Evolutionary conservation across 2,888 invertebrate genomes (phyloP).

Genomic region (Bombylius major): DNA sequence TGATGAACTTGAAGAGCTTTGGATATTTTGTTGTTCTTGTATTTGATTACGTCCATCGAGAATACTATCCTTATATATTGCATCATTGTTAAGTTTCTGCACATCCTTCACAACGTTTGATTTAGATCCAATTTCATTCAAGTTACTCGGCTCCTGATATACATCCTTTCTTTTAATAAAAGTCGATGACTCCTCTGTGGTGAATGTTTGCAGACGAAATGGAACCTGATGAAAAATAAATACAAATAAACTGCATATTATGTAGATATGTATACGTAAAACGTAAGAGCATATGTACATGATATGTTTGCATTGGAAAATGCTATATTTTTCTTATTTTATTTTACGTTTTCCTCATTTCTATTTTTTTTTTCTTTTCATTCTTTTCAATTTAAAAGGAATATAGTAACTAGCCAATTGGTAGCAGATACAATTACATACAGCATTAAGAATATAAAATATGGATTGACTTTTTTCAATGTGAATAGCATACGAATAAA

Average conservation of each 20-base stretch:
- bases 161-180: constrained; percentile 1
- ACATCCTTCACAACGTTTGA: constrained; percentile 9
- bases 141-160: constrained; percentile 12
- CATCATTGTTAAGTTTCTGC: constrained; percentile 28
- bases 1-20: constrained; percentile 5
- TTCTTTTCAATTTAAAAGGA: no score
- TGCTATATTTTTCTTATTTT: no score
- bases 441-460: no score
- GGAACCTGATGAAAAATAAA: neutral
- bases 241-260: no score
- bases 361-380: no score
- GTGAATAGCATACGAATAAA: no score
- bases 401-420: no score
- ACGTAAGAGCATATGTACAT: neutral
- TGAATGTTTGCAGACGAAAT: neutral
- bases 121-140: constrained; percentile 13
- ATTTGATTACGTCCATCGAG: constrained; percentile 7
- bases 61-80: constrained; percentile 11
- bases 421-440: no score
- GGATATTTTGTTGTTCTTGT: constrained; percentile 4
- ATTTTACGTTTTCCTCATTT: no score
- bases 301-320: no score
- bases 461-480: no score
- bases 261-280: neutral
- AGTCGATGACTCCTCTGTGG: constrained; percentile 2